Percentiles rank a stretch among this genome's conserved stretches.
Conservation (phyloP, 2,113 vertebrate genomes). For the Martes martes region DNA sequence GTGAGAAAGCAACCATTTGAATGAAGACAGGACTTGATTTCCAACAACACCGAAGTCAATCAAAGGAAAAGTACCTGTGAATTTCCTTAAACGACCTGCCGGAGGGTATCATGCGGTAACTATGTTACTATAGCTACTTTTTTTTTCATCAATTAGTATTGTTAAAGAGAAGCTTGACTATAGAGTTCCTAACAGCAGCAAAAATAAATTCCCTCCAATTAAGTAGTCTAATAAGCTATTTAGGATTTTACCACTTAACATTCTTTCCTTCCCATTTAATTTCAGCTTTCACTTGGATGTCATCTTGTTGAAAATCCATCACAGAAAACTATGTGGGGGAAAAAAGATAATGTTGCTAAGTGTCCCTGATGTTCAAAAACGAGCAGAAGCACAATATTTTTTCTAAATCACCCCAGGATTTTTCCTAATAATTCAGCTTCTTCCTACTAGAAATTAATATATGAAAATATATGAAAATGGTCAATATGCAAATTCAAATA, state of each 20-base stretch:
- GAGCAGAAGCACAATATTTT: constrained; percentile 59
- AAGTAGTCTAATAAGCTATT: constrained; percentile 74
- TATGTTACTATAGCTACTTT: constrained; percentile 48
- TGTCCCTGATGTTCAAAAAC: constrained; percentile 60
- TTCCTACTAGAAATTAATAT: constrained; percentile 53
- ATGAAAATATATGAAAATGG: constrained; percentile 74
- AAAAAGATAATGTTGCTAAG: constrained; percentile 70
- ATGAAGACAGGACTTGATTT: constrained; percentile 49
- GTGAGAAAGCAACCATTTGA: constrained; percentile 54
- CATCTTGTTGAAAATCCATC: constrained; percentile 64
- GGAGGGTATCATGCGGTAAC: constrained; percentile 52
- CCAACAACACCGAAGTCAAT: constrained; percentile 44
- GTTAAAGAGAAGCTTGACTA: constrained; percentile 69
- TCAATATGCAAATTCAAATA: constrained; percentile 57
- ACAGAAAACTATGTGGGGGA: constrained; percentile 53
- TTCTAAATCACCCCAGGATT: constrained; percentile 47
- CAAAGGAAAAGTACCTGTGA: constrained; percentile 48
- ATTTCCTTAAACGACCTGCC: constrained; percentile 58
- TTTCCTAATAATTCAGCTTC: constrained; percentile 59
- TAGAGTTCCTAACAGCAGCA: constrained; percentile 49
- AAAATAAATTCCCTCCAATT: constrained; percentile 78
- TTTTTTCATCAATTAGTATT: constrained; percentile 71
- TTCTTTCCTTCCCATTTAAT: constrained; percentile 72
- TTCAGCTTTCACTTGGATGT: constrained; percentile 71
- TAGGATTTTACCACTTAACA: constrained; percentile 70